Conservation (phyloP, 2,888 invertebrate genomes). For the Dasypolia templi region DNA sequence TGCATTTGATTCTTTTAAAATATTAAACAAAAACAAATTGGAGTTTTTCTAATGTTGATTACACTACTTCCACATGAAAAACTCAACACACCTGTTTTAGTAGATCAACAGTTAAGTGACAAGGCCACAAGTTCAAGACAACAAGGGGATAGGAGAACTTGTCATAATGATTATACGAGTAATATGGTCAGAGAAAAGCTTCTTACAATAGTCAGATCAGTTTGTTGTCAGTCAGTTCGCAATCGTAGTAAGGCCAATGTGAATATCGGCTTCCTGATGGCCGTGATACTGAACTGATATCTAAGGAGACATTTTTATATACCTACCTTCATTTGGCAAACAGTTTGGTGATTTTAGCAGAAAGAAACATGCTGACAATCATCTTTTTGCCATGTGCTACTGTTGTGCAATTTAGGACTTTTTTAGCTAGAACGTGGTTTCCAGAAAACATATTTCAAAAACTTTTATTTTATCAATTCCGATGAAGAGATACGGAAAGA, state of each 20-base stretch:
- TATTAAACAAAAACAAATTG: background rate
- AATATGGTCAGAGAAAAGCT: background rate
- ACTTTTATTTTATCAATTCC: too few species aligned
- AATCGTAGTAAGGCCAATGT: background rate
- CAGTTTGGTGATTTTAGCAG: too few species aligned
- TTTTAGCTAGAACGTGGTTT: background rate
- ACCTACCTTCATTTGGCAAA: background rate
- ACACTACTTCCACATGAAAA: slow-evolving; percentile 18
- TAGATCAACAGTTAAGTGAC: background rate
- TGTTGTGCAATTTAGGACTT: background rate
- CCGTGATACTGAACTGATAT: slow-evolving; percentile 2
- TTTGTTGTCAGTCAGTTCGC: background rate
- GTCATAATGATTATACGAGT: too few species aligned
- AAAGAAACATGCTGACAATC: background rate
- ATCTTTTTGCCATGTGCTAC: background rate
- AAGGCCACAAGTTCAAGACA: background rate
- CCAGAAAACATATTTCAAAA: too few species aligned
- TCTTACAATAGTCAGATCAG: background rate
- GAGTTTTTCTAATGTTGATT: slow-evolving; percentile 56
- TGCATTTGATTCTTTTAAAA: background rate
- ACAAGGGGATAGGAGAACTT: background rate
- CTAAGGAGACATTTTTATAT: background rate
- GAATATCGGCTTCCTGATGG: background rate
- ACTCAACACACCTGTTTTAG: background rate
- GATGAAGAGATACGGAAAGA: background rate